phyloP scores from a whole-genome alignment of 1,140 invertebrate species.

The Aradophagus sp. region DNA sequence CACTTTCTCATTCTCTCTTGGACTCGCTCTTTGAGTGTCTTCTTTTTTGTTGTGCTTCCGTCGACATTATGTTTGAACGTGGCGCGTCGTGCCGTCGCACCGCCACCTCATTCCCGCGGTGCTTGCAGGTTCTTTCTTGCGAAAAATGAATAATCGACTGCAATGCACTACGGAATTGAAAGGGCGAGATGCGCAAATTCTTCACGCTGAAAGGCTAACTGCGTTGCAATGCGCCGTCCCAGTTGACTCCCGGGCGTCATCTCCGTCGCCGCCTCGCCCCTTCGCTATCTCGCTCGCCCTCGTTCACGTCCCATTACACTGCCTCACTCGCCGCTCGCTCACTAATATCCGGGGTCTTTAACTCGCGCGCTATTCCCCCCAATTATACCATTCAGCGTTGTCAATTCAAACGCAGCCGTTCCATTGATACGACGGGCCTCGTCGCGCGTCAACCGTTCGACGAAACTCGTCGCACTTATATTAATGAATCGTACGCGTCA shows the following conservation, averaged over 20 bases:
- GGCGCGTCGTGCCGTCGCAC: slow-evolving; percentile 71
- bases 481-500: slow-evolving; percentile 37
- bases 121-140: slow-evolving; percentile 82
- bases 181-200: slow-evolving; percentile 74
- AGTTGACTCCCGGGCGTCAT: slow-evolving; percentile 21
- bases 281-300: too few relatives aligned
- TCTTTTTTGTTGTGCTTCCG: slow-evolving; percentile 47
- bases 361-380: slow-evolving; percentile 22
- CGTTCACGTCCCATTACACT: too few relatives aligned
- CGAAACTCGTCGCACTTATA: slow-evolving; percentile 38
- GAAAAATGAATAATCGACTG: slow-evolving; percentile 81
- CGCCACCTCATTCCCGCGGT: slow-evolving; percentile 89
- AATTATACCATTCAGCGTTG: slow-evolving; percentile 46
- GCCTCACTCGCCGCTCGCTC: too few relatives aligned
- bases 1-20: background rate
- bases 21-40: slow-evolving; percentile 27
- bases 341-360: too few relatives aligned
- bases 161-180: slow-evolving; percentile 96
- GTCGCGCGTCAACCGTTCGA: slow-evolving; percentile 30
- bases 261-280: slow-evolving; percentile 18
- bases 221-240: slow-evolving; percentile 35
- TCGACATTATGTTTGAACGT: slow-evolving; percentile 21
- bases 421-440: slow-evolving; percentile 32
- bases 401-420: slow-evolving; percentile 36
- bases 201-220: slow-evolving; percentile 38